Conservation (phyloP, 1,140 invertebrate genomes). For the Halesus radiatus region DNA sequence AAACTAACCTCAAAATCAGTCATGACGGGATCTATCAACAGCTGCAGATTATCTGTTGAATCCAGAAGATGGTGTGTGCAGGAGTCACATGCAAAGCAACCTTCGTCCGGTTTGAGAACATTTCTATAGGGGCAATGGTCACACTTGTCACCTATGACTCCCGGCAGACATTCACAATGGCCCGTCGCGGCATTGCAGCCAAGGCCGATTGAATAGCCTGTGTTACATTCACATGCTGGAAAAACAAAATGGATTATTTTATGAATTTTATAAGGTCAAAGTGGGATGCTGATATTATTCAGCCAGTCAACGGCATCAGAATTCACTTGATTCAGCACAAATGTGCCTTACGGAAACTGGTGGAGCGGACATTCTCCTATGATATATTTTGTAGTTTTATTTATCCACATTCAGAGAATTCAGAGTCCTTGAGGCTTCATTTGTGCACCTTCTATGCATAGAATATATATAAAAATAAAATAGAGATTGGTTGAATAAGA, state of each 20-base stretch:
- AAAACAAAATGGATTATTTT: slow-evolving; percentile 34
- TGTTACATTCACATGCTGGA: slow-evolving; percentile 87
- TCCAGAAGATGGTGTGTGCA: slow-evolving; percentile 91
- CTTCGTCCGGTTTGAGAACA: slow-evolving; percentile 77
- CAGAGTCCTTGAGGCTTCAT: too few species aligned
- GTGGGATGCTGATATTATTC: too few species aligned
- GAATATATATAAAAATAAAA: too few species aligned
- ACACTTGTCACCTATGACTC: slow-evolving; percentile 95
- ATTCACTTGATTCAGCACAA: too few species aligned
- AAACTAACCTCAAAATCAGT: slow-evolving; percentile 77
- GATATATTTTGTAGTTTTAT: too few species aligned
- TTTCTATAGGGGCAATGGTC: slow-evolving; percentile 89
- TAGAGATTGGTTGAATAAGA: too few species aligned
- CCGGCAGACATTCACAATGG: slow-evolving; percentile 94
- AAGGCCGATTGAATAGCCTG: slow-evolving; percentile 88
- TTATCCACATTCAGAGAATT: too few species aligned
- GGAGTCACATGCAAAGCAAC: slow-evolving; percentile 87
- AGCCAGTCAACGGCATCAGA: too few species aligned
- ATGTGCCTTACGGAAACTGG: too few species aligned
- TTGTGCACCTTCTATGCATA: too few species aligned
- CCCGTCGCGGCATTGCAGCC: slow-evolving; percentile 91
- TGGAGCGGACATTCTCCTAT: too few species aligned
- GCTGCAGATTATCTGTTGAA: slow-evolving; percentile 83
- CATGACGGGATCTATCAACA: slow-evolving; percentile 76
- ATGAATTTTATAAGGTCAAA: too few species aligned